Percentiles rank a stretch among this genome's conserved stretches.
Evolutionary conservation across 2,113 vertebrate species (phyloP).

Genomic region (Phylloscopus trochiloides): DNA sequence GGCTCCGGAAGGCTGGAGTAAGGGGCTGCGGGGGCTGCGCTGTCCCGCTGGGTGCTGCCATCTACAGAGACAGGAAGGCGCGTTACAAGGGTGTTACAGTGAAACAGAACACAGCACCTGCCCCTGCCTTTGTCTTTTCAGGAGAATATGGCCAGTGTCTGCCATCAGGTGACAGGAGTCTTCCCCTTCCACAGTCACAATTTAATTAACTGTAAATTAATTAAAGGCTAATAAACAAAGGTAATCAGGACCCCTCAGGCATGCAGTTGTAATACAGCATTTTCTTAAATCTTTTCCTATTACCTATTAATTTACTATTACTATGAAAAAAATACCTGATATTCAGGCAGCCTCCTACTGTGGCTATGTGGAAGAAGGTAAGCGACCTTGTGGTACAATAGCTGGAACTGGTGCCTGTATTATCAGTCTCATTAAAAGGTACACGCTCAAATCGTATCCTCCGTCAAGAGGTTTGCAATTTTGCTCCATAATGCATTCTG

Average conservation of each 20-base stretch:
- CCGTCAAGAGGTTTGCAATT: background rate
- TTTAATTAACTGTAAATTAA: background rate
- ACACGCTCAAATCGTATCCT: background rate
- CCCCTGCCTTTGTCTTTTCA: background rate
- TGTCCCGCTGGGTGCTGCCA: background rate
- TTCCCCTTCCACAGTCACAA: background rate
- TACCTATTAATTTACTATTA: background rate
- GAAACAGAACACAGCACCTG: background rate
- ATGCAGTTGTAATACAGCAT: background rate
- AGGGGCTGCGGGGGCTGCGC: background rate
- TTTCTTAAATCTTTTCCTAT: background rate
- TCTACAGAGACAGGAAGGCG: slow-evolving; percentile 29
- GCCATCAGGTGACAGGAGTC: background rate
- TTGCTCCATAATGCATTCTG: background rate
- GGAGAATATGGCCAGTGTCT: background rate
- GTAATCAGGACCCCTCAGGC: background rate
- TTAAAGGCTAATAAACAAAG: background rate
- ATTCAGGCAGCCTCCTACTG: background rate
- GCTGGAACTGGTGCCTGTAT: background rate
- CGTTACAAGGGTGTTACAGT: fast-evolving
- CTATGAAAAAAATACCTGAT: background rate
- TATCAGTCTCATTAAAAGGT: background rate
- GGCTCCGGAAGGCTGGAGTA: slow-evolving; percentile 68
- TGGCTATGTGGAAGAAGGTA: background rate
- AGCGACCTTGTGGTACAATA: background rate